Evolutionary conservation across 2,888 invertebrate species (phyloP).

Genomic region (Laspeyria flexula): DNA sequence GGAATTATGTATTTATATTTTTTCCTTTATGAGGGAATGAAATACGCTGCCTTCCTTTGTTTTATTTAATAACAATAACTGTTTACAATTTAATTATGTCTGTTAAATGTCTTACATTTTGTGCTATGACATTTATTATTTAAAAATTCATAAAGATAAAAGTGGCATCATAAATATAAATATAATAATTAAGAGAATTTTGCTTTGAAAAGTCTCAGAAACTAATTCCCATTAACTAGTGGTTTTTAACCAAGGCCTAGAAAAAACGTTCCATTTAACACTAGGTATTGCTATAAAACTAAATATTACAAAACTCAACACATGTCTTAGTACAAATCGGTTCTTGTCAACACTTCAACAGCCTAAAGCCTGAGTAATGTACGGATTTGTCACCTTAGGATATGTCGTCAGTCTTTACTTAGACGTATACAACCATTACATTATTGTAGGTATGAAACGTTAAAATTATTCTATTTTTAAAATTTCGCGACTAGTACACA

Average conservation of each 20-base stretch:
- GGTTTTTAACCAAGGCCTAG: too few relatives aligned
- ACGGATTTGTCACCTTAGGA: constrained; percentile 39
- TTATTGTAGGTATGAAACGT: constrained; percentile 4
- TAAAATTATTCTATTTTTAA: constrained; percentile 8
- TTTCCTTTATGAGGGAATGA: constrained; percentile 35
- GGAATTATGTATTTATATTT: constrained; percentile 52
- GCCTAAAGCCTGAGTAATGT: constrained; percentile 45
- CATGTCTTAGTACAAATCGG: constrained; percentile 28
- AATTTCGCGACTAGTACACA: constrained; percentile 23
- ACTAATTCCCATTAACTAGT: too few relatives aligned
- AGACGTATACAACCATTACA: constrained; percentile 10
- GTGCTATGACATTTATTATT: too few relatives aligned
- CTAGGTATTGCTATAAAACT: too few relatives aligned
- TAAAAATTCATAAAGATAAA: too few relatives aligned
- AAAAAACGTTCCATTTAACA: too few relatives aligned
- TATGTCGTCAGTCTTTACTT: constrained; percentile 26
- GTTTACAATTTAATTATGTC: background rate
- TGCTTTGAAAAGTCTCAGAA: too few relatives aligned
- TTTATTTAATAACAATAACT: constrained; percentile 24
- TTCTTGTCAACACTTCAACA: constrained; percentile 27
- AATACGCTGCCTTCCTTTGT: constrained; percentile 32
- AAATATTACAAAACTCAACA: constrained; percentile 3
- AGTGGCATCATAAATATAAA: too few relatives aligned
- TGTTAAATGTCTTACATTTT: background rate
- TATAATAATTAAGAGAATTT: too few relatives aligned